Conservation (phyloP, 2,797 vertebrate genomes). For the Pipistrellus pygmaeus region DNA sequence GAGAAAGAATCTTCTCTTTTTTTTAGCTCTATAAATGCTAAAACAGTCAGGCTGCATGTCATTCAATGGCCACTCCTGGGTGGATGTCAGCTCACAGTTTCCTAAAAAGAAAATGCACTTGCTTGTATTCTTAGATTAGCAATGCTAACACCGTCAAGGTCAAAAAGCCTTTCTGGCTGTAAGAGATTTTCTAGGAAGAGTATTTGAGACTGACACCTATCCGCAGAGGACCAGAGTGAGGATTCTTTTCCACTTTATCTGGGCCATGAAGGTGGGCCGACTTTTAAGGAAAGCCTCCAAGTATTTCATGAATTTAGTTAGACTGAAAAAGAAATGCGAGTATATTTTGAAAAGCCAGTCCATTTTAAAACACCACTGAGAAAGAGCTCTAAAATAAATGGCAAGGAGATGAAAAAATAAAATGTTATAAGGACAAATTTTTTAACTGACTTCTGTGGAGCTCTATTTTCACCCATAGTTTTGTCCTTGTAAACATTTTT, state of each 20-base stretch:
- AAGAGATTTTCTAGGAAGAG: neutral
- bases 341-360: neutral
- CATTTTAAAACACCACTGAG: neutral
- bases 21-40: neutral
- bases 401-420: neutral
- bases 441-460: neutral
- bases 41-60: neutral
- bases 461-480: neutral
- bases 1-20: neutral
- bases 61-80: neutral
- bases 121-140: slow-evolving; percentile 23
- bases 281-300: neutral
- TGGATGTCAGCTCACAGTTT: neutral
- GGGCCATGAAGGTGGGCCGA: neutral
- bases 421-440: neutral
- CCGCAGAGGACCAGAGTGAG: neutral
- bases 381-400: slow-evolving; percentile 33
- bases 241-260: neutral
- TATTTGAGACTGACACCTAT: neutral
- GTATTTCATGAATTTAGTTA: neutral
- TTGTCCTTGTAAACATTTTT: slow-evolving; percentile 50
- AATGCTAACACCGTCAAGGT: slow-evolving; percentile 54
- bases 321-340: neutral
- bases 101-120: slow-evolving; percentile 14
- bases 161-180: slow-evolving; percentile 50